Conservation (phyloP, 92 coral and sea anemone genomes). For the Isaurus tuberculatus region DNA sequence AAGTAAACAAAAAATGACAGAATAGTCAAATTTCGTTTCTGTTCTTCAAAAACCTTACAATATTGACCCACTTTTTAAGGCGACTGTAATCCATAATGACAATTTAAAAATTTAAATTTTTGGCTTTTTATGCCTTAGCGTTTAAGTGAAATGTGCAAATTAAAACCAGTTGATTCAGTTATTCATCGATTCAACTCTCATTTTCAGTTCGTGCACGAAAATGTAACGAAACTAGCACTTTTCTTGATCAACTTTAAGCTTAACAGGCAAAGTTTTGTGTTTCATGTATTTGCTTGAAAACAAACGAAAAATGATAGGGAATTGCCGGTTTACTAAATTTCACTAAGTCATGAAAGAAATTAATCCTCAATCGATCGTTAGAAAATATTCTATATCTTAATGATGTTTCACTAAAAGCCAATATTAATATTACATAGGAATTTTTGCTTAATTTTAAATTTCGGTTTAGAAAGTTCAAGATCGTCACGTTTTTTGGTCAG, state of each 20-base stretch:
- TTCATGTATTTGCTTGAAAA: slow-evolving; percentile 4
- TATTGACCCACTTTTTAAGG: slow-evolving; percentile 28
- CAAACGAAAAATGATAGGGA: not conserved
- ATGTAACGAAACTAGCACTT: not conserved
- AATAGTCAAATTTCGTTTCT: not conserved
- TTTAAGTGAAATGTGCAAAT: slow-evolving; percentile 36
- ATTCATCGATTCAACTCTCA: not conserved
- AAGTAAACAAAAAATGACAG: slow-evolving; percentile 30
- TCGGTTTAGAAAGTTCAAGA: not conserved
- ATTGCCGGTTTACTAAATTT: not conserved
- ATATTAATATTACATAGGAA: not conserved
- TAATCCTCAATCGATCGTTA: not conserved
- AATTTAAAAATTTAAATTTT: not conserved
- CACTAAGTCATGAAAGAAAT: not conserved
- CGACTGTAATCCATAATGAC: slow-evolving; percentile 16
- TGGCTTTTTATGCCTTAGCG: not conserved
- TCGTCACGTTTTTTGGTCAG: too few relatives aligned
- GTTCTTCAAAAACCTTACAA: not conserved
- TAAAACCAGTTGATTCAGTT: not conserved
- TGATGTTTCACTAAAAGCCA: not conserved
- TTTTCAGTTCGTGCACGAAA: not conserved
- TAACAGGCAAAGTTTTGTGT: slow-evolving; percentile 4
- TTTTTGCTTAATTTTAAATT: not conserved
- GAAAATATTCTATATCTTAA: not conserved
- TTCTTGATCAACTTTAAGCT: not conserved